Evolutionary conservation across 2,888 invertebrate species (phyloP).

Genomic region (Busseola fusca): DNA sequence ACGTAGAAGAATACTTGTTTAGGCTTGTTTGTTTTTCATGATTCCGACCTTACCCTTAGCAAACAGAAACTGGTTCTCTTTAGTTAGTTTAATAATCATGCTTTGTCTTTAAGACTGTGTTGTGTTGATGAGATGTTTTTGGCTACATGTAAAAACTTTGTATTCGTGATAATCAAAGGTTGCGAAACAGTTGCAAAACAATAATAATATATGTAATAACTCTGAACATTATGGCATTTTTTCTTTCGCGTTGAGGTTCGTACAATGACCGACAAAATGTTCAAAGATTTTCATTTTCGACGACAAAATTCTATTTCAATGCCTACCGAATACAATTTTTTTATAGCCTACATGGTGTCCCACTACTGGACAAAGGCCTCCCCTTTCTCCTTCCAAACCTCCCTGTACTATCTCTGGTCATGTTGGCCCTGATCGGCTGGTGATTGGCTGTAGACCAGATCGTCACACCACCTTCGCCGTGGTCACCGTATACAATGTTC

Average conservation of each 20-base stretch:
- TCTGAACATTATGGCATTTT: conserved; percentile 1
- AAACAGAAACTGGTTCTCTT: conserved; percentile 39
- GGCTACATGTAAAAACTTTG: not conserved
- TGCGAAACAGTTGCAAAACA: not conserved
- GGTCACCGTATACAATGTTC: too few species aligned
- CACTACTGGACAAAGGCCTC: too few species aligned
- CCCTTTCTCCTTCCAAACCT: too few species aligned
- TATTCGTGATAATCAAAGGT: not conserved
- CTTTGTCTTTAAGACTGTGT: conserved; percentile 22
- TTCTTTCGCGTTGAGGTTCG: not conserved
- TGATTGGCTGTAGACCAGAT: too few species aligned
- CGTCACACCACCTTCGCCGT: too few species aligned
- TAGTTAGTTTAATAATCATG: conserved; percentile 20
- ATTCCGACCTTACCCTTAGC: conserved; percentile 39
- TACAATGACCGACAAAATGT: not conserved
- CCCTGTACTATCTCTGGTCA: too few species aligned
- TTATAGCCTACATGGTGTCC: too few species aligned
- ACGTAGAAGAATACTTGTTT: conserved; percentile 57
- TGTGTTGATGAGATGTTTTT: not conserved
- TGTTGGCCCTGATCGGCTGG: too few species aligned
- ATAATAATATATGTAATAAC: too few species aligned
- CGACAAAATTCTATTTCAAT: not conserved
- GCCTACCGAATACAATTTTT: conserved; percentile 14
- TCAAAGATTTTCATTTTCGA: not conserved
- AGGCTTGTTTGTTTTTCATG: conserved; percentile 56